Conservation (phyloP, 2,797 vertebrate genomes). For the Poeciliopsis turneri region DNA sequence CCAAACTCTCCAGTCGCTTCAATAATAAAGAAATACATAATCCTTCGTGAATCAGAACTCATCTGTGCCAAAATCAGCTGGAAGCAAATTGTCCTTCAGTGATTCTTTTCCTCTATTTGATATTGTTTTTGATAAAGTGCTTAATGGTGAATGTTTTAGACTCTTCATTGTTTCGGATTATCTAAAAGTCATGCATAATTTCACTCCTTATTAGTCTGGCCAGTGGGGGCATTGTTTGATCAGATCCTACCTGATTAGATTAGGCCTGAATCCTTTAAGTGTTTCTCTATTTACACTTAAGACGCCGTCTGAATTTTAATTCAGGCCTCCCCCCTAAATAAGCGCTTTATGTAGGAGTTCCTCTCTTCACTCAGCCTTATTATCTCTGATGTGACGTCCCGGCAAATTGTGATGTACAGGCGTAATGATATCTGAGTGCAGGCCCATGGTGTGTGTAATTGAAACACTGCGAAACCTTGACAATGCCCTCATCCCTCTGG, state of each 20-base stretch:
- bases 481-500: conserved; percentile 13
- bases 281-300: conserved; percentile 10
- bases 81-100: conserved; percentile 29
- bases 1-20: no score
- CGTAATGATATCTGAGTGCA: conserved; percentile 63
- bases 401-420: conserved; percentile 58
- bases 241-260: conserved; percentile 31
- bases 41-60: conserved; percentile 53
- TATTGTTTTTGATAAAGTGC: conserved; percentile 10
- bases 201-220: background rate
- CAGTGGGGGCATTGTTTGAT: background rate
- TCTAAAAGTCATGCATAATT: conserved; percentile 16
- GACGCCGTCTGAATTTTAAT: conserved; percentile 19
- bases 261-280: conserved; percentile 12
- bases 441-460: conserved; percentile 69
- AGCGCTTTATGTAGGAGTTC: background rate
- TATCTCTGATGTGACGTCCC: conserved; percentile 49
- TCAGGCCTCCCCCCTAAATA: background rate
- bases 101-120: conserved; percentile 12
- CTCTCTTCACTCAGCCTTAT: conserved; percentile 35
- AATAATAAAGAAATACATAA: background rate
- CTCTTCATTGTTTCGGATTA: background rate
- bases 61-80: conserved; percentile 43
- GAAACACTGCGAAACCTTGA: conserved; percentile 61
- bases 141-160: conserved; percentile 17